phyloP scores from a whole-genome alignment of 2,113 vertebrate species.

The Apteryx owenii region DNA sequence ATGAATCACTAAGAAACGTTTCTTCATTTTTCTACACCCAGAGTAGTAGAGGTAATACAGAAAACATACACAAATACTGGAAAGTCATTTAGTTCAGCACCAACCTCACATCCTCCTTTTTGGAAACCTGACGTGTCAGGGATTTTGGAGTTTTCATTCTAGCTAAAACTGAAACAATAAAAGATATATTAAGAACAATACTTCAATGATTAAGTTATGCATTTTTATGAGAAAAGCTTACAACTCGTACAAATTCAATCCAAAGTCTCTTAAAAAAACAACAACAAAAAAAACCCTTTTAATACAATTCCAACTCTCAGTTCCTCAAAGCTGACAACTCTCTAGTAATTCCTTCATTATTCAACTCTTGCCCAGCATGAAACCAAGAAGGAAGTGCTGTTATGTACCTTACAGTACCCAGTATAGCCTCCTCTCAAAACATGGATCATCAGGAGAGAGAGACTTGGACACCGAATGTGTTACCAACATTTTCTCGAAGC shows the following conservation, averaged over 20 bases:
- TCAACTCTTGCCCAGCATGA: neutral
- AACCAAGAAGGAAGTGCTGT: neutral
- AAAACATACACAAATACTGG: neutral
- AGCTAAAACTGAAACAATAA: slow-evolving; percentile 61
- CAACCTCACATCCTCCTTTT: neutral
- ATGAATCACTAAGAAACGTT: neutral
- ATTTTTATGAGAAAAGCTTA: neutral
- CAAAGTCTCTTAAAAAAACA: neutral
- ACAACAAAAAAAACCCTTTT: neutral
- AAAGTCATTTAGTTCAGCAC: neutral
- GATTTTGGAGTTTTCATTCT: slow-evolving; percentile 44
- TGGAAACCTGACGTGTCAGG: neutral
- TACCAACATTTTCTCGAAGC: neutral
- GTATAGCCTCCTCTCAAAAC: neutral
- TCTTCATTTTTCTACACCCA: neutral
- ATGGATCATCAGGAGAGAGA: neutral
- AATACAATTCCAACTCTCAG: neutral
- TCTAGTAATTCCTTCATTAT: neutral
- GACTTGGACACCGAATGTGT: neutral
- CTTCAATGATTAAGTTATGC: neutral
- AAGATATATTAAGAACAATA: neutral
- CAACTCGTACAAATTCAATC: neutral
- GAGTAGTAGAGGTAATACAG: neutral
- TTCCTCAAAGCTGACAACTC: neutral
- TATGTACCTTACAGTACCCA: neutral